Base-by-base conservation (phyloP, 2,113 vertebrate genomes). In the Salvelinus sp. region DNA sequence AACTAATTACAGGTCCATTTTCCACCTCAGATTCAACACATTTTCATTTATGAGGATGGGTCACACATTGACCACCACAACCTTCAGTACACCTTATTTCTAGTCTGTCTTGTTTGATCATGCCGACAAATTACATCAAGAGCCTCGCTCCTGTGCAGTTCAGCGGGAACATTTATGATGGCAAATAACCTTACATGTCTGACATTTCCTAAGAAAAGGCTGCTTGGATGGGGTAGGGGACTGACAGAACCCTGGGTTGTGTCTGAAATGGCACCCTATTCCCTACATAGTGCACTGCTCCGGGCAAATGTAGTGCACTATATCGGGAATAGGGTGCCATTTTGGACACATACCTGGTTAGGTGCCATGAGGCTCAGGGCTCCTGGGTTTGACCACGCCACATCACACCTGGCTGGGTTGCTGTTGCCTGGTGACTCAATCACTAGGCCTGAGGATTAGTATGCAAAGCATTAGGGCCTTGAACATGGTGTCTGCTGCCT, bases 391-490 rank as follows among this genome's bases (percentile, higher is more conserved):
- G 70, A 72, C 79, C 86, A 83, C 2, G 9, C 7, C 38, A 10
- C 38, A 44, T 9, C 9, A 44, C 81, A 86, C 74, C 76, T 85
- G 81, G 71, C 70, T 54, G 50, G 50, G 50, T 16, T 79, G 77
- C 81, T 70, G 84, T 83, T 82, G 85, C 84, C 74, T 67, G 66
- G 76, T 83, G 82, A 88, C 77, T 65, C 16, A 14, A 54, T 54
- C 22, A 77, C 76, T n/a, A 44, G 77, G 64, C 64, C 67, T 63
- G 48, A 87, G 83, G n/a, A 92, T 92, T 87, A 89, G 77, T 77
- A 89, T 90, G 89, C 89, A 91, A 84, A 90, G 86, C 87, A 81
- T 84, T 87, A 81, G 82, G 84, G 78, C 77, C 71, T 69, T 76
- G 85, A 89, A 89, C 82, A 85, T 48, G 76, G 80, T 30, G 81